Evolutionary conservation across 2,888 invertebrate species (phyloP), one percentile per base, ranked within the genome.

Genomic region (Liodrosophila aerea): DNA sequence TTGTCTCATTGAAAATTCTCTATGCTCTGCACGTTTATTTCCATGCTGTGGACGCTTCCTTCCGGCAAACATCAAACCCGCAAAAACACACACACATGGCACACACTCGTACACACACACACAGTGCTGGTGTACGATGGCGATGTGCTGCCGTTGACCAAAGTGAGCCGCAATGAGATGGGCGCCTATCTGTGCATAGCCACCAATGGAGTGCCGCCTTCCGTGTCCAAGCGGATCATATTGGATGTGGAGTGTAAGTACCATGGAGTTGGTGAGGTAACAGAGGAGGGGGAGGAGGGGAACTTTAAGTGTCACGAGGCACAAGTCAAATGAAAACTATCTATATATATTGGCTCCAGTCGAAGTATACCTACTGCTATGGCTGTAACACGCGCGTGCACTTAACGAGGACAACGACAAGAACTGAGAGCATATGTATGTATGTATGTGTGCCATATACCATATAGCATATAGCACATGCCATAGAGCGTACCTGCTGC

Each of bases 191-290:
- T 90, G 50, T 90, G 90, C 80, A 90, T 90, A 68, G 90, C 90
- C 72, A 90, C 95, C 86, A 97, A 97, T 88, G 95, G 96, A 37
- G 95, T 97, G 16, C 97, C 97, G 31, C 97, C 97, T 46, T 96
- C 96, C 31, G 96, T 97, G 88, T 96, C 96, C 90, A 97, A 97
- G 91, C 92, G 96, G 88, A 96, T 97, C 91, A 96, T 95, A 87
- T 94, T 96, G 57, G 96, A 96, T 89, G 96, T 96, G 68, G 96
- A 96, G 92, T 96, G 96, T 96, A 86, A 90, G 90, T 89, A 64
- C n/a, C 9, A 41, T 13, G 8, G 37, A 16, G 4, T 16, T 7
- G 22, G n/a, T 12, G 40, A 27, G 18, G 40, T 18, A 4, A 40
- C 7, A 22, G 37, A 30, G n/a, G 8, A 30, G n/a, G 30, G 9